phyloP scores from a whole-genome alignment of 2,888 invertebrate species.

The Alitta virens region DNA sequence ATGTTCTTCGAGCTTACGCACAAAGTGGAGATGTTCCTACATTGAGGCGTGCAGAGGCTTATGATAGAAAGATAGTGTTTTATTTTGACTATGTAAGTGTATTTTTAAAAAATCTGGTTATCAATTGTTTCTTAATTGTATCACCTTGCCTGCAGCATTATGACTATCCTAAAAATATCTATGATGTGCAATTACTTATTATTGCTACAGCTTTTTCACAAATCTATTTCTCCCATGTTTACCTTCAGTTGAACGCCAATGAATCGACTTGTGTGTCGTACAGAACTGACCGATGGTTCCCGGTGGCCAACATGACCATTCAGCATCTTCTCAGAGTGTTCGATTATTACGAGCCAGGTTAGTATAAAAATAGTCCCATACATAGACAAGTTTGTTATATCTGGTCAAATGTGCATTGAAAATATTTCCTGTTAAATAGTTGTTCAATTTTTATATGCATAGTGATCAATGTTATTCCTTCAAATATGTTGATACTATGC shows the following conservation, averaged over 20 bases:
- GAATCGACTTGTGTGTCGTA: constrained; percentile 83
- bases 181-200: too few relatives aligned
- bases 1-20: constrained; percentile 82
- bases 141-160: too few relatives aligned
- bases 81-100: constrained; percentile 86
- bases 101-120: not conserved
- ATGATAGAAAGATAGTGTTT: constrained; percentile 79
- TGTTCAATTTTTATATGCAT: not conserved
- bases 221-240: too few relatives aligned
- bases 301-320: constrained; percentile 93
- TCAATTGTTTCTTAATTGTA: too few relatives aligned
- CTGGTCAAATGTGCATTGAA: too few relatives aligned
- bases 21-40: constrained; percentile 74
- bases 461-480: not conserved
- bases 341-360: constrained; percentile 95
- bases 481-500: too few relatives aligned
- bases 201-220: too few relatives aligned
- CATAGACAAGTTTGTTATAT: not conserved
- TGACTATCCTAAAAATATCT: too few relatives aligned
- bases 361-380: not conserved
- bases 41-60: constrained; percentile 80
- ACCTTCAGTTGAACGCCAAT: constrained; percentile 67
- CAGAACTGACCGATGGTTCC: constrained; percentile 90
- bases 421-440: too few relatives aligned
- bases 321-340: constrained; percentile 86